Evolutionary conservation across 1,140 invertebrate genomes (phyloP), one percentile per base, ranked within the genome.

Genomic region (Lasaia peninsularis): DNA sequence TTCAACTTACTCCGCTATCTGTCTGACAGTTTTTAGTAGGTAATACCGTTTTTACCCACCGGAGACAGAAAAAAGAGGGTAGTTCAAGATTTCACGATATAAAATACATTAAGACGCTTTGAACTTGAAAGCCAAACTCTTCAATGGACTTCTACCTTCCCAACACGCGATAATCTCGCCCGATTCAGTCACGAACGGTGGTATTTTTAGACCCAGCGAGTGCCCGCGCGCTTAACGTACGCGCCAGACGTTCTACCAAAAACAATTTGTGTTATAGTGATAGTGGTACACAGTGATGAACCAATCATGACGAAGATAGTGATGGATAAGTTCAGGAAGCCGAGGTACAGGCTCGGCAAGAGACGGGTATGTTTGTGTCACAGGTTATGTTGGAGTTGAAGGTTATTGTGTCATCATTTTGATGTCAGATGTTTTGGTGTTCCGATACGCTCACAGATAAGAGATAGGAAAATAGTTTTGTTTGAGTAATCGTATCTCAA

Each of bases 191-290:
- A 20, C 40, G 18, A 44, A 44, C 40, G 16, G 40, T 44, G 20
- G 40, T 86, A 86, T 86, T 81, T 86, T 80, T 83, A 82, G 82
- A 65, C 31, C 63, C 51, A 71, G 70, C 71, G 64, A 71, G 57
- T 70, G 73, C 64, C 69, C 66, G 75, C 67, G 69, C 74, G 65
- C 18, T 49, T 32, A 62, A 58, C 60, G 67, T 63, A 60, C 65
- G 52, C 65, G 53, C 51, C 65, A 37, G 56, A 63, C 67, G 65
- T 63, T 62, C 52, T 59, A 63, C 59, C 50, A 58, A 49, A 58
- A 57, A 62, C 58, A 57, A 58, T 24, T 28, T 54, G 57, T 65
- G 56, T 61, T 59, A 64, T 71, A 68, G 49, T 60, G 44, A 54
- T 61, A 64, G 73, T 73, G 70, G 37, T 52, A 69, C 55, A 71